Evolutionary conservation across 2,888 invertebrate genomes (phyloP).

Genomic region (Physocephala rufipes): DNA sequence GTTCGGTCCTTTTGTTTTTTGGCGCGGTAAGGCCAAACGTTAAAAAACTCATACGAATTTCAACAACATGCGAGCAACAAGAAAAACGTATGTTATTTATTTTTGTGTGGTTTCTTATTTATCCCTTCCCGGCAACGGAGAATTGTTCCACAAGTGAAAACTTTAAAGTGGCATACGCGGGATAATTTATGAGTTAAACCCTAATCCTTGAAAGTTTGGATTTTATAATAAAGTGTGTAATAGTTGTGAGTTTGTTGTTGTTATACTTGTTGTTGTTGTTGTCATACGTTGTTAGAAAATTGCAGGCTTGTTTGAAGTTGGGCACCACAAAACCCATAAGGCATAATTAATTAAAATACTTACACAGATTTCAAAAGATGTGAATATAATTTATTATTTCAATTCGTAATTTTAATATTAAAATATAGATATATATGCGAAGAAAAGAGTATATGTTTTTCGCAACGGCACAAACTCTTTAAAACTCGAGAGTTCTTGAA

Average conservation of each 20-base stretch:
- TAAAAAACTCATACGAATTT: background rate
- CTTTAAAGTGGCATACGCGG: background rate
- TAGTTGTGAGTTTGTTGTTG: background rate
- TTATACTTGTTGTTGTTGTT: slow-evolving; percentile 1
- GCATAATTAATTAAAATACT: too few species aligned
- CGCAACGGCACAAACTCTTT: too few species aligned
- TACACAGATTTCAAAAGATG: too few species aligned
- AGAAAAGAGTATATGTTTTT: too few species aligned
- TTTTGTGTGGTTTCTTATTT: background rate
- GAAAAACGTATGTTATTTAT: slow-evolving; percentile 25
- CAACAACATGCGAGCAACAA: background rate
- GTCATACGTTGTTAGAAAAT: slow-evolving; percentile 20
- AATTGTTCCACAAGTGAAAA: background rate
- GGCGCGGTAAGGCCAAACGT: too few species aligned
- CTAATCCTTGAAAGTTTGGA: slow-evolving; percentile 12
- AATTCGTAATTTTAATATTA: too few species aligned
- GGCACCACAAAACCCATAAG: too few species aligned
- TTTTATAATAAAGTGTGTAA: slow-evolving; percentile 23
- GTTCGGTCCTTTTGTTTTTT: too few species aligned
- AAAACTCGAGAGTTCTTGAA: too few species aligned
- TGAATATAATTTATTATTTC: too few species aligned
- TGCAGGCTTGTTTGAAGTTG: slow-evolving; percentile 9
- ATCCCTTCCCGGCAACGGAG: background rate
- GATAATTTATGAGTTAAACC: slow-evolving; percentile 30
- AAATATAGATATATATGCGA: too few species aligned